phyloP scores from a whole-genome alignment of 2,113 vertebrate species.

The Pachycephala philippinensis region DNA sequence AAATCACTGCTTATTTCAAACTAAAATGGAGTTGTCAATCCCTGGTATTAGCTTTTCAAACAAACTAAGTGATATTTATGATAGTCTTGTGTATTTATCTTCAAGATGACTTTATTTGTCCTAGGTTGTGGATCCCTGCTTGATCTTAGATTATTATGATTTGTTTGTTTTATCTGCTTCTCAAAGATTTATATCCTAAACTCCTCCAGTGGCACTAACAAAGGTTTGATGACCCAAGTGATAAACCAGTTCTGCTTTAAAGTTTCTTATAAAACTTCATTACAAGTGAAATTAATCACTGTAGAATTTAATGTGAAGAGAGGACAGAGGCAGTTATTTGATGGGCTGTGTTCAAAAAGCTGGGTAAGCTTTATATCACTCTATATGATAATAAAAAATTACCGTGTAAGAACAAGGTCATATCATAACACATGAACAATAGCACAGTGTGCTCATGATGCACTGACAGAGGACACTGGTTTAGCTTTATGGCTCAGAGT shows the following conservation, averaged over 20 bases:
- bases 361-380: constrained; percentile 65
- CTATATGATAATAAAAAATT: constrained; percentile 78
- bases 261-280: constrained; percentile 69
- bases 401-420: constrained; percentile 66
- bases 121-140: not conserved
- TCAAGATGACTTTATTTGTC: constrained; percentile 48
- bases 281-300: constrained; percentile 79
- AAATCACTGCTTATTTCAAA: not conserved
- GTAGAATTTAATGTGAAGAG: constrained; percentile 74
- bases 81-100: constrained; percentile 15
- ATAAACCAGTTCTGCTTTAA: constrained; percentile 57
- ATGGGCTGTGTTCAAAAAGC: constrained; percentile 60
- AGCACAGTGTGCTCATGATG: constrained; percentile 23
- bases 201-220: constrained; percentile 25
- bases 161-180: constrained; percentile 53
- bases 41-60: constrained; percentile 11
- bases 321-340: constrained; percentile 50
- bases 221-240: constrained; percentile 50
- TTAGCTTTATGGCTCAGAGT: constrained; percentile 31
- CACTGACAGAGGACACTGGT: constrained; percentile 21
- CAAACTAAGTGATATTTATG: constrained; percentile 54
- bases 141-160: constrained; percentile 48
- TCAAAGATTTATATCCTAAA: constrained; percentile 60
- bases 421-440: constrained; percentile 54
- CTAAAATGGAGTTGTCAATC: not conserved